Evolutionary conservation across 1,140 invertebrate species (phyloP).

Genomic region (Drosophila watanabei): DNA sequence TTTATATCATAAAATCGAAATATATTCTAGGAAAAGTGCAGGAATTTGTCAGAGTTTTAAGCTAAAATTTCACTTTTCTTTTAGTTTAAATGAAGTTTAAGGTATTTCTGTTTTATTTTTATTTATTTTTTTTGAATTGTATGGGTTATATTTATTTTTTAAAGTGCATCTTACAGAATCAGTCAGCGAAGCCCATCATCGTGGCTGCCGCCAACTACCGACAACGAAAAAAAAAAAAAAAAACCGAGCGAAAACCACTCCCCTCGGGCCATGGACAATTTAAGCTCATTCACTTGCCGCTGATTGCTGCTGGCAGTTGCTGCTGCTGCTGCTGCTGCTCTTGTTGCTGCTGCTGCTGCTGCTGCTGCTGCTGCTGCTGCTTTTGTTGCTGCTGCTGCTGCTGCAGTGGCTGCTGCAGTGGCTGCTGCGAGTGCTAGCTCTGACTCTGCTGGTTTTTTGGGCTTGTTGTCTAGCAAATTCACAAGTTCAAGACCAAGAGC

Average conservation of each 20-base stretch:
- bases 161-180: constrained; percentile 15
- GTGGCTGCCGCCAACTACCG: constrained; percentile 46
- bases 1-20: too few species aligned
- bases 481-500: constrained; percentile 81
- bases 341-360: constrained; percentile 19
- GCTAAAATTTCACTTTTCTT: fast-evolving
- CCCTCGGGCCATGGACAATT: constrained; percentile 65
- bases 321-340: constrained; percentile 48
- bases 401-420: constrained; percentile 24
- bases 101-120: neutral
- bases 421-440: constrained; percentile 31
- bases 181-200: constrained; percentile 57
- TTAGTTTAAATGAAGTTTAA: too few species aligned
- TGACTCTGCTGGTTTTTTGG: constrained; percentile 41
- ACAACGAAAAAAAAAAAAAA: too few species aligned
- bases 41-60: too few species aligned
- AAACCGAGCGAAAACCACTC: constrained; percentile 36
- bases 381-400: constrained; percentile 21
- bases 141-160: neutral
- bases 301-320: constrained; percentile 78
- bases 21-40: too few species aligned
- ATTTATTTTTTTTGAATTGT: neutral
- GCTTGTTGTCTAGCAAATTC: constrained; percentile 78
- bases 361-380: constrained; percentile 34
- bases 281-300: constrained; percentile 82